These are phyloP conservation scores for Oreochromis mossambicus DNA, from an alignment of 2,797 vertebrate genomes.

Conservation along the genomic window DNA sequence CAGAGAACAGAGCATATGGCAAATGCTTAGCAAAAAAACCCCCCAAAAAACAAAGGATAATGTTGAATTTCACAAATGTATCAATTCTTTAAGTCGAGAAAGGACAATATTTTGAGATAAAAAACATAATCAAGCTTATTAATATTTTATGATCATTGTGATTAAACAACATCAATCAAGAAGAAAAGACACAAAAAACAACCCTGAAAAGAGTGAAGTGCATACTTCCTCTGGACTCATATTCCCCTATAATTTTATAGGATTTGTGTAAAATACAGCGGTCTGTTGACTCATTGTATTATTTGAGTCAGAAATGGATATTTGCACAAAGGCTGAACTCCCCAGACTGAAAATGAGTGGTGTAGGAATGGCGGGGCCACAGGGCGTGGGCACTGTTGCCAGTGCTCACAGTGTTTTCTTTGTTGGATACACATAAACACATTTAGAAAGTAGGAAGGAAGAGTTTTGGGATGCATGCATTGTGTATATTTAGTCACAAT, in stretches of 20 bases:
- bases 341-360: slow-evolving; percentile 73
- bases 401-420: slow-evolving; percentile 49
- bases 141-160: not conserved
- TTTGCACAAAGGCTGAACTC: slow-evolving; percentile 60
- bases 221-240: slow-evolving; percentile 43
- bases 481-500: not conserved
- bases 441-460: slow-evolving; percentile 46
- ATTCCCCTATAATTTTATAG: slow-evolving; percentile 61
- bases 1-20: rapidly evolving
- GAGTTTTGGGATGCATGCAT: slow-evolving; percentile 19
- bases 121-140: not conserved
- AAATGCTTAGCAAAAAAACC: not conserved
- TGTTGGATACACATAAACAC: slow-evolving; percentile 9
- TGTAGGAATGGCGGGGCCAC: slow-evolving; percentile 54
- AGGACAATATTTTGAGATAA: not conserved
- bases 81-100: rapidly evolving
- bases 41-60: not conserved
- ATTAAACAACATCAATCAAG: not conserved
- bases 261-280: slow-evolving; percentile 70
- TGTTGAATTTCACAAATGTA: not conserved
- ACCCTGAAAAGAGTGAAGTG: not conserved
- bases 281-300: slow-evolving; percentile 54
- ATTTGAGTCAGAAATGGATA: slow-evolving; percentile 71
- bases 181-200: not conserved
- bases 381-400: slow-evolving; percentile 66